Percentiles rank a stretch among this genome's conserved stretches.
These are phyloP conservation scores for Emesis russula DNA, from an alignment of 2,888 invertebrate genomes.

Conservation along the genomic window DNA sequence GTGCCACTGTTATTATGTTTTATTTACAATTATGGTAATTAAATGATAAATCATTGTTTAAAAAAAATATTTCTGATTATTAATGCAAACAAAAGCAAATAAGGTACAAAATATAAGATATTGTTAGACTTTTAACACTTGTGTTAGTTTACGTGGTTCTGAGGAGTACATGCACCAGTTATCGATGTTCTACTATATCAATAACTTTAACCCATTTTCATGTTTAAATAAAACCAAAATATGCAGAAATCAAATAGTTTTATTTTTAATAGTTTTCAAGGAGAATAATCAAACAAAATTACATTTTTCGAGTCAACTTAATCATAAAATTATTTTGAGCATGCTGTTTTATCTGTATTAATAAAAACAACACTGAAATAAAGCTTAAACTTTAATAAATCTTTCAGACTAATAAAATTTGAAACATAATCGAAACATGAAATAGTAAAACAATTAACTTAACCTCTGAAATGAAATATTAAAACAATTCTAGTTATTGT, in stretches of 20 bases:
- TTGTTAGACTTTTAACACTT: too few relatives aligned
- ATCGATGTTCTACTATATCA: background rate
- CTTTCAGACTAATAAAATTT: too few relatives aligned
- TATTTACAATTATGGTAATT: background rate
- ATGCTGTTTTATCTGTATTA: background rate
- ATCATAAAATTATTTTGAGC: background rate
- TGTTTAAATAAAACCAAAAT: too few relatives aligned
- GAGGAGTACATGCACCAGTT: slow-evolving; percentile 3
- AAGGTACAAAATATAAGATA: too few relatives aligned
- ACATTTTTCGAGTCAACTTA: background rate
- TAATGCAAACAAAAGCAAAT: too few relatives aligned
- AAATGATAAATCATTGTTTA: background rate
- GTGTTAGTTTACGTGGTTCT: background rate
- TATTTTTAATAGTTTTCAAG: slow-evolving; percentile 6
- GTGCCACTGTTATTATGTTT: background rate
- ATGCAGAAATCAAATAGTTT: background rate
- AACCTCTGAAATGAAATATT: background rate
- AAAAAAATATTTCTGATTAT: background rate
- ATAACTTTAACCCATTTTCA: too few relatives aligned
- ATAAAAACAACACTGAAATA: too few relatives aligned
- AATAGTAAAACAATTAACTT: background rate
- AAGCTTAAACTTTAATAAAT: too few relatives aligned
- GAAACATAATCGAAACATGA: background rate
- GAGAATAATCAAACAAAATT: background rate
- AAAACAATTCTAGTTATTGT: background rate